Base-by-base conservation (phyloP, 1,140 invertebrate species). In the Coptotermes formosanus region DNA sequence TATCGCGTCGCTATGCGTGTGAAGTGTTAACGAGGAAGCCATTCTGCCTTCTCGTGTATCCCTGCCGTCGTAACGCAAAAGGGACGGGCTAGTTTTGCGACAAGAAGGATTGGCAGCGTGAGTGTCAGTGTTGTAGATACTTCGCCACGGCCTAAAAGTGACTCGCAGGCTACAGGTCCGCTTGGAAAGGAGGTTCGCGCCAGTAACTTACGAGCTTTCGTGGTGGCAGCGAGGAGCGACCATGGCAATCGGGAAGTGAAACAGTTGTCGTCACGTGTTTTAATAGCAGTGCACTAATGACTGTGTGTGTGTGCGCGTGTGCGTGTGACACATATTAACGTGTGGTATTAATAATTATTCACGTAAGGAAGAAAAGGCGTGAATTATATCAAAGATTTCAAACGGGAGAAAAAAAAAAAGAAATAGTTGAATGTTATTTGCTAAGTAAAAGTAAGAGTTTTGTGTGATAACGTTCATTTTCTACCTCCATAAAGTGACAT, bases 181-280 rank as follows among this genome's bases (percentile, higher is more conserved):
- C 64, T 75, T 30, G 25, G 64, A n/a, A 25, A 55, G 11, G 52
- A 55, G 9, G 64, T 75, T n/a, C n/a, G 25, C 30, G 64, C n/a
- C 64, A 75, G 64, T 75, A n/a, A 75, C 64, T 75, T 75, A 75
- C 64, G 64, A 30, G n/a, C 64, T 30, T 8, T 75, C 64, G 64
- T 30, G 64, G 25, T 75, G n/a, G n/a, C 52, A 75, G n/a, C 64
- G 64, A 75, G 25, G 64, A 25, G 9, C 64, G 14, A 30, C 64
- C 64, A 30, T 30, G n/a, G 7, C 64, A 30, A 75, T 14, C 64
- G 64, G 25, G n/a, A 75, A 75, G n/a, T 75, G 64, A 25, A 75
- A 75, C 64, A 75, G 30, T 75, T 75, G 25, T 30, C 64, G 64
- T 75, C 64, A 75, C 64, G 64, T 75, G 64, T 75, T 75, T 75